Evolutionary conservation across 2,797 vertebrate genomes (phyloP).

Genomic region (Paratrypauchen microcephalus): DNA sequence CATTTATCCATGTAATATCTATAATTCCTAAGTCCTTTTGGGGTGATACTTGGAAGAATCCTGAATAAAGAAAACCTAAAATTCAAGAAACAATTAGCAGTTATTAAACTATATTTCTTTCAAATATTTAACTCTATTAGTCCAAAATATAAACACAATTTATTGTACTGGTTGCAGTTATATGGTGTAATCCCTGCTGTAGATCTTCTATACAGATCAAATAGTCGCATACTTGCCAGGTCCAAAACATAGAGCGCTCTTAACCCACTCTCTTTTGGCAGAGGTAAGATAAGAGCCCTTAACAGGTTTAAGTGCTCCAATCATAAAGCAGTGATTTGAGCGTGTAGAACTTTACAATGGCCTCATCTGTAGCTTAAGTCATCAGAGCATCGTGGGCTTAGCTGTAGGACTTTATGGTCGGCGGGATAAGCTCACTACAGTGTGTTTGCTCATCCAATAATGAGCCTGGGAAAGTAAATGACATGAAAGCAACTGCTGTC

Average conservation of each 20-base stretch:
- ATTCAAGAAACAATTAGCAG: neutral
- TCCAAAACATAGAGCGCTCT: neutral
- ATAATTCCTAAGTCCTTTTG: too few relatives aligned
- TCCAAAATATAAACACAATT: neutral
- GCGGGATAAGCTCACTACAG: conserved; percentile 58
- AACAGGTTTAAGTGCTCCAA: conserved; percentile 43
- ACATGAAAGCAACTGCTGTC: conserved; percentile 69
- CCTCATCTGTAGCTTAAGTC: conserved; percentile 56
- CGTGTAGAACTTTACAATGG: conserved; percentile 52
- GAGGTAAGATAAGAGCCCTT: conserved; percentile 48
- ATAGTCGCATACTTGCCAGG: neutral
- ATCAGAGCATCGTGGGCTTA: conserved; percentile 36
- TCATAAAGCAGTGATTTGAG: conserved; percentile 60
- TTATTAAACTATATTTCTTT: neutral
- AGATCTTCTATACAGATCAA: neutral
- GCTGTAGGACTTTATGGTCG: conserved; percentile 64
- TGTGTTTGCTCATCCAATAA: conserved; percentile 73
- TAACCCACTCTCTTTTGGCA: conserved; percentile 14
- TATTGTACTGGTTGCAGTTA: neutral
- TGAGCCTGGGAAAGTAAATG: conserved; percentile 67
- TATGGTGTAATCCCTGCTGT: neutral
- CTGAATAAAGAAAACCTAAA: neutral
- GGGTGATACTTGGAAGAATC: too few relatives aligned
- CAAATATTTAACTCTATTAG: neutral
- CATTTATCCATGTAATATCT: too few relatives aligned